phyloP scores from a whole-genome alignment of 1,140 invertebrate species.

The Bombus impatiens region DNA sequence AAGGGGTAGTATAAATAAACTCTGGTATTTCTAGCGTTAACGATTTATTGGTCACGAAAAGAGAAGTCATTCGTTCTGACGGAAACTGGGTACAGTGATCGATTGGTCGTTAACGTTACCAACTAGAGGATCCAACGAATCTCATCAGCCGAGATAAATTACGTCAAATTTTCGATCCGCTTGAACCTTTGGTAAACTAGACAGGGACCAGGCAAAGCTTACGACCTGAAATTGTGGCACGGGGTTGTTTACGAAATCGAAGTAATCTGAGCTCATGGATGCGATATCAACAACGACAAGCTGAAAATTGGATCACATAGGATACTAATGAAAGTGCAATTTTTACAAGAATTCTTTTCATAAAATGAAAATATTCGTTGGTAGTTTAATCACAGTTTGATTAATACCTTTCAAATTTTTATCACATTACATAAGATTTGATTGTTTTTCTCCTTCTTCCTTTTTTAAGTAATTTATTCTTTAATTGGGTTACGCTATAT shows the following conservation, averaged over 20 bases:
- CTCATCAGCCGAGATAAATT: conserved; percentile 31
- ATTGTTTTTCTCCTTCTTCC: too few species aligned
- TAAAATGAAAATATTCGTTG: neutral
- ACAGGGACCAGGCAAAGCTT: neutral
- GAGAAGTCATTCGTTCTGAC: neutral
- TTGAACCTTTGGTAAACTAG: conserved; percentile 31
- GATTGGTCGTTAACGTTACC: neutral
- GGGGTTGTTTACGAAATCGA: conserved; percentile 19
- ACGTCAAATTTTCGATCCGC: conserved; percentile 29
- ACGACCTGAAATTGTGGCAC: conserved; percentile 17
- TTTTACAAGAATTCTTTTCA: neutral
- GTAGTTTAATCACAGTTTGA: too few species aligned
- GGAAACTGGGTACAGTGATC: neutral
- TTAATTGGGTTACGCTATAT: too few species aligned
- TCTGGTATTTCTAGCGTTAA: neutral
- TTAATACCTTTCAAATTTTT: too few species aligned
- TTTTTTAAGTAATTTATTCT: too few species aligned
- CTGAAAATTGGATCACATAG: neutral
- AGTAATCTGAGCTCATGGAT: conserved; percentile 10
- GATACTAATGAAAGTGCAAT: neutral
- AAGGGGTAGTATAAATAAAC: neutral
- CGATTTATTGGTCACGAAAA: neutral
- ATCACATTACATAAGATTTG: too few species aligned
- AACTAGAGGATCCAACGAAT: conserved; percentile 14
- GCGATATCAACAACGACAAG: neutral